Evolutionary conservation across 2,797 vertebrate genomes (phyloP), one percentile per base, ranked within the genome.

Genomic region (Anniella stebbinsi): DNA sequence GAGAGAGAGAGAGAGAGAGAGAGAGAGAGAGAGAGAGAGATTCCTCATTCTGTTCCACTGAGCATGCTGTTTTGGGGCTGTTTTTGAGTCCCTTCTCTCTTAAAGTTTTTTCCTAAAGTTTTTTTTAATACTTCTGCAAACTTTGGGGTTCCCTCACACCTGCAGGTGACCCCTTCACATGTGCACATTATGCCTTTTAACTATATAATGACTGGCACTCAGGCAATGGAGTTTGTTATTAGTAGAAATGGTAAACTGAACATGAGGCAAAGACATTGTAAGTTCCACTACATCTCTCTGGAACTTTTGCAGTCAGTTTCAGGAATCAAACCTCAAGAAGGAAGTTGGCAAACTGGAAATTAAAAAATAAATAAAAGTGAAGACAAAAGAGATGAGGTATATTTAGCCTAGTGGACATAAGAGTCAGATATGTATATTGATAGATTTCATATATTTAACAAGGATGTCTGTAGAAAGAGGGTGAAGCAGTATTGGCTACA

Each of bases 401-500:
- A 48, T 66, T 48, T 70, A 84, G 66, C 45, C 21, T 85, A 25
- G 67, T 36, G 21, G 33, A 72, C 72, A 72, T 72, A 36, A 51
- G 33, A 33, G 66, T 33, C 33, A 33, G 45, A 48, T 11, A 70
- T 84, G 45, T 67, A 30, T 84, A 38, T 30, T 69, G 63, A 69
- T 63, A 41, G 81, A 66, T 84, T 84, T 84, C 66, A 69, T 28
- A 84, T 70, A 69, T 84, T 84, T 67, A 66, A 45, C 63, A 69
- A 84, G 81, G 81, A 67, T 41, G 63, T 83, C 28, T 17, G 60
- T 45, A 41, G 45, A 25, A 83, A 70, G 15, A 67, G 21, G 38
- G 38, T 84, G 38, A 45, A 67, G 66, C 45, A 45, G 45, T 45
- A 45, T 45, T 45, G 45, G 6, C 45, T 45, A 45, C n/a, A 45